phyloP scores from a whole-genome alignment of 2,113 vertebrate species.

The Apteryx owenii region DNA sequence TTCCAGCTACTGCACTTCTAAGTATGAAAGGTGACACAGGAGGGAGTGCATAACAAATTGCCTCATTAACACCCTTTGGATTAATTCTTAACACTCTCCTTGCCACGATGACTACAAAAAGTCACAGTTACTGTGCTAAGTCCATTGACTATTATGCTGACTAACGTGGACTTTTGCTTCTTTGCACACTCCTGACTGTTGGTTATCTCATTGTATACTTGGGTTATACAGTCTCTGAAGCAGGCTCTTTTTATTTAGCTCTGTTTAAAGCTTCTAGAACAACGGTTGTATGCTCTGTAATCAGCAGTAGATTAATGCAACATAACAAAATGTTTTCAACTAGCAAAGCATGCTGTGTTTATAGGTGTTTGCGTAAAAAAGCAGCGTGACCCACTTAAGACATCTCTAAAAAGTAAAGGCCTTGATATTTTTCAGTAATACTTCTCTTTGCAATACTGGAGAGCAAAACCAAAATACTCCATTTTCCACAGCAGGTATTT shows the following conservation, averaged over 20 bases:
- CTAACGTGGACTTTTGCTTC: background rate
- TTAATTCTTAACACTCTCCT: background rate
- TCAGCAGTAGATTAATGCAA: background rate
- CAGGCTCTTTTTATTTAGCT: background rate
- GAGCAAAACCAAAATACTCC: background rate
- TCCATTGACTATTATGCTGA: background rate
- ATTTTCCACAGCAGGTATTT: background rate
- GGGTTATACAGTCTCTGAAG: background rate
- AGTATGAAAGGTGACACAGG: background rate
- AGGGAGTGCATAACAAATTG: background rate
- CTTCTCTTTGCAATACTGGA: background rate
- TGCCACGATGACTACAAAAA: background rate
- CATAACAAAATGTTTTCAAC: background rate
- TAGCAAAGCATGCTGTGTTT: background rate
- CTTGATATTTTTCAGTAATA: background rate
- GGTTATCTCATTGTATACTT: background rate
- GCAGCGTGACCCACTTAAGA: background rate
- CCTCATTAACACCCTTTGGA: background rate
- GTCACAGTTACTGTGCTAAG: background rate
- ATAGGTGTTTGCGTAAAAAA: background rate
- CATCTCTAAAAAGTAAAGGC: background rate
- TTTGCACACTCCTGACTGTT: background rate
- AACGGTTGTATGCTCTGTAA: background rate
- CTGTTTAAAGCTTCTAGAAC: background rate
- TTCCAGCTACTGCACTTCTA: background rate